These are phyloP conservation scores for Hypomecis punctinalis DNA, from an alignment of 2,888 invertebrate genomes.

Conservation along the genomic window DNA sequence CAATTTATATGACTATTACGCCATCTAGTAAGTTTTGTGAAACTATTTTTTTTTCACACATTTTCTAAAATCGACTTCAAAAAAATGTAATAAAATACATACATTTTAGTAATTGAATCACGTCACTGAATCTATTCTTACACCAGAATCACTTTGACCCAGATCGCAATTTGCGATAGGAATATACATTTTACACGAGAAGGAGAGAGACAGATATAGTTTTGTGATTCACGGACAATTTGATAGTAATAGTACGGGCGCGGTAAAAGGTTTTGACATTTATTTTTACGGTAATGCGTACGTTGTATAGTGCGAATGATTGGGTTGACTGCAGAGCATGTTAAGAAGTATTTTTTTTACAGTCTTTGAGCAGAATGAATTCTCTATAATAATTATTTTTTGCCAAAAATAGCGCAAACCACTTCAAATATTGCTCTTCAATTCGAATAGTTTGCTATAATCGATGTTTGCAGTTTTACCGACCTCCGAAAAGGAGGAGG, in stretches of 20 bases:
- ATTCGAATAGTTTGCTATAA: too few species aligned
- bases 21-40: too few species aligned
- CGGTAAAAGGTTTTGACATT: conserved; percentile 70
- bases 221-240: conserved; percentile 47
- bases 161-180: conserved; percentile 6
- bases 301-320: conserved; percentile 59
- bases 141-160: conserved; percentile 9
- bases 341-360: conserved; percentile 45
- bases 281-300: conserved; percentile 75
- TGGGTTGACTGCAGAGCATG: conserved; percentile 50
- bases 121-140: conserved; percentile 15
- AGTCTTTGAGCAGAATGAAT: not conserved
- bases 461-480: too few species aligned
- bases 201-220: conserved; percentile 15
- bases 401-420: too few species aligned
- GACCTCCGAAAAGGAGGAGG: too few species aligned
- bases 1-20: too few species aligned
- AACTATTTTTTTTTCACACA: too few species aligned
- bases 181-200: conserved; percentile 10
- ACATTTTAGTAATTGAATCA: not conserved
- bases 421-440: too few species aligned
- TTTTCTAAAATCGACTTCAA: too few species aligned
- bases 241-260: conserved; percentile 54
- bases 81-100: too few species aligned
- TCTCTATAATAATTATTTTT: too few species aligned